Evolutionary conservation across 2,888 invertebrate genomes (phyloP), one percentile per base, ranked within the genome.

Genomic region (Abrostola triplasia): DNA sequence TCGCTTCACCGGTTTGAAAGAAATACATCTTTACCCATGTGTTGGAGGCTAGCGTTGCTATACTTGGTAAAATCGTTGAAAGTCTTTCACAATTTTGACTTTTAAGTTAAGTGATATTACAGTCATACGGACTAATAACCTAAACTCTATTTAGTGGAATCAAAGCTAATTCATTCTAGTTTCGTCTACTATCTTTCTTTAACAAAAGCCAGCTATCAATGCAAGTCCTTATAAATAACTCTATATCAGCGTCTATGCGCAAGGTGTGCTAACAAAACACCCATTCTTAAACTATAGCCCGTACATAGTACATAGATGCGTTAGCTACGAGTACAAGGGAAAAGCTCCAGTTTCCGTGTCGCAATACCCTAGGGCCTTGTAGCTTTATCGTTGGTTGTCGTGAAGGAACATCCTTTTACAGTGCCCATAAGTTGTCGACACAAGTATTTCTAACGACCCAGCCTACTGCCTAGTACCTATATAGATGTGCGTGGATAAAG

Each of bases 371-470:
- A 68, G 80, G 79, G 83, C 69, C 84, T 84, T 81, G 87, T 85
- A 82, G 84, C 82, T 90, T 92, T 92, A 92, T 91, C 88, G 90
- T 83, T 72, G 72, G 79, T 77, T 81, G 86, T 84, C 82, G 80
- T 78, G 80, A 81, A 83, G 87, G 88, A 87, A 91, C 90, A 89
- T 92, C 90, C 90, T 87, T 88, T 89, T 87, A 89, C 84, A 83
- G 85, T 65, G 80, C 59, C 83, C 82, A 87, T 91, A 91, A 91
- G 80, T 91, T 84, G 72, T 82, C 77, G 73, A 84, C 86, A 83
- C 85, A 86, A 88, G 86, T 87, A 87, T 86, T 85, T 61, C 78
- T 67, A 77, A 80, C 80, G 68, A 63, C 53, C 59, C 36, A 56
- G 64, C 70, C 67, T 71, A 79, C 84, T 80, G 83, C 84, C 82